phyloP scores from a whole-genome alignment of 2,797 vertebrate species.

The Rhabdophis nuchalis region DNA sequence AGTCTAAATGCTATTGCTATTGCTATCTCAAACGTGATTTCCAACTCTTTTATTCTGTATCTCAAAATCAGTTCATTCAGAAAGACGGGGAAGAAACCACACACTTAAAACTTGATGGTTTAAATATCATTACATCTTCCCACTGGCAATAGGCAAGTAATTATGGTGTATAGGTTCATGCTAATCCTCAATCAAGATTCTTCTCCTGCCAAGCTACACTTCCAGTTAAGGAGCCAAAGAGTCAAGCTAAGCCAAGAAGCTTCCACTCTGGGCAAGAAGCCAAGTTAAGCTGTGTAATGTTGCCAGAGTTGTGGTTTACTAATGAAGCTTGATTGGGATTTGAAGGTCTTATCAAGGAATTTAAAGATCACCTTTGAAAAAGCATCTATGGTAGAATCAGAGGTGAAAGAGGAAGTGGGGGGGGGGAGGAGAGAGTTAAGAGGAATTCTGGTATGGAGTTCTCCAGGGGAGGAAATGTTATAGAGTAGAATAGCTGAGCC shows the following conservation, averaged over 20 bases:
- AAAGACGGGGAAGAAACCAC: not conserved
- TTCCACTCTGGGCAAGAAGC: not conserved
- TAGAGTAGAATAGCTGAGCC: not conserved
- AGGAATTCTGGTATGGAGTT: not conserved
- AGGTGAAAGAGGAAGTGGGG: not conserved
- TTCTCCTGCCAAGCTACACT: not conserved
- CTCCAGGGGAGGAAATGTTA: not conserved
- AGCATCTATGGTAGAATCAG: not conserved
- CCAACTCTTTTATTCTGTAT: not conserved
- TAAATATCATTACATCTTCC: not conserved
- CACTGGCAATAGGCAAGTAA: not conserved
- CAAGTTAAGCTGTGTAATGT: not conserved
- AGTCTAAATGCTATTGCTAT: not conserved
- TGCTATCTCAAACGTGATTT: not conserved
- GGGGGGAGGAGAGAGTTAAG: no score
- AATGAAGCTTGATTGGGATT: not conserved
- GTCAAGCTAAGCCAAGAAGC: not conserved
- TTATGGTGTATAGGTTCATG: not conserved
- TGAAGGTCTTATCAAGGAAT: not conserved
- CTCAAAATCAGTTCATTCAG: not conserved
- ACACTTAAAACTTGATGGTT: not conserved
- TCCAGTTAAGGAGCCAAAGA: not conserved
- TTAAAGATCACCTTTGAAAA: not conserved
- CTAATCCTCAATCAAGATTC: not conserved
- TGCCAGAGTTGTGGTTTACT: not conserved